Evolutionary conservation across 2,888 invertebrate species (phyloP).

Genomic region (Tetranychus truncatus): DNA sequence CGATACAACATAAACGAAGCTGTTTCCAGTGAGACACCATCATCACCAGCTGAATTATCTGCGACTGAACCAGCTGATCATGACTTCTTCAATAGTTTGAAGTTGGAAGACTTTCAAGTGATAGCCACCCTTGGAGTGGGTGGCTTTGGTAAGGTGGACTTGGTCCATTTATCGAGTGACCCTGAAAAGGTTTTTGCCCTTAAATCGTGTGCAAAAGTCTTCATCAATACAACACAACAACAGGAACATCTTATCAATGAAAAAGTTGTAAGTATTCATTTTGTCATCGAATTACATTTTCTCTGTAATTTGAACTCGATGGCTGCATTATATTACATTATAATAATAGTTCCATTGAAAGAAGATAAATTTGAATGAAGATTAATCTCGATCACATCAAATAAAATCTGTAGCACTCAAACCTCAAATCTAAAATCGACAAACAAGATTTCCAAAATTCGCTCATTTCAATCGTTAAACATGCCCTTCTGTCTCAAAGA

Average conservation of each 20-base stretch:
- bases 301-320: no score
- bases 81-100: conserved; percentile 44
- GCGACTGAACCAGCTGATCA: background rate
- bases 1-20: conserved; percentile 8
- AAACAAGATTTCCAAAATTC: no score
- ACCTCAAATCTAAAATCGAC: no score
- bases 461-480: no score
- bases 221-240: conserved; percentile 20
- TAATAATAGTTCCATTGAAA: no score
- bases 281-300: background rate
- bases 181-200: conserved; percentile 16
- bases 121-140: conserved; percentile 45
- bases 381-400: no score
- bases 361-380: no score
- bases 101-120: conserved; percentile 56
- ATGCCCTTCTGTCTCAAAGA: no score
- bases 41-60: background rate
- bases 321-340: no score
- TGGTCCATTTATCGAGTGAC: conserved; percentile 29
- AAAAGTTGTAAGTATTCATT: conserved; percentile 13
- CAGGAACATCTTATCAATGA: conserved; percentile 21
- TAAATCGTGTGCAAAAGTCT: conserved; percentile 20
- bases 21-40: background rate
- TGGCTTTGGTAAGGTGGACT: conserved; percentile 39
- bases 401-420: no score